A percentile compares a stretch with the other conserved stretches of the same genome.
These are phyloP conservation scores for Dendrocopos noguchii DNA, from an alignment of 2,113 vertebrate species.

Conservation along the genomic window DNA sequence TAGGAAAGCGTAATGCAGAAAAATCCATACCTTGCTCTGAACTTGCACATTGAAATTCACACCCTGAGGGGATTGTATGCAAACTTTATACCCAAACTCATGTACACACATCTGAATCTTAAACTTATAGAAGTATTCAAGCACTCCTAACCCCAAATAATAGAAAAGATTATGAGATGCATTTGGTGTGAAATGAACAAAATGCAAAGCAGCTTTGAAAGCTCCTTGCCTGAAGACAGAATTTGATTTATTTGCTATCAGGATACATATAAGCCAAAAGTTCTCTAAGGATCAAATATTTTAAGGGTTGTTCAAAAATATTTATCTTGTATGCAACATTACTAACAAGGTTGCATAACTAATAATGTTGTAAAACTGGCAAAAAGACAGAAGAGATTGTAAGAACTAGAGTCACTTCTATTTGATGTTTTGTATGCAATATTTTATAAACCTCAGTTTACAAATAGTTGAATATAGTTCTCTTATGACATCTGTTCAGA, in stretches of 20 bases:
- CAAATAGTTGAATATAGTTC: neutral
- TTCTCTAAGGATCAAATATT: slow-evolving; percentile 25
- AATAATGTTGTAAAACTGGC: neutral
- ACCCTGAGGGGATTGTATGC: neutral
- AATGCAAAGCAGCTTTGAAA: slow-evolving; percentile 64
- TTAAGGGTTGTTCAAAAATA: neutral
- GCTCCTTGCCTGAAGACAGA: slow-evolving; percentile 44
- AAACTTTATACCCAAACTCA: slow-evolving; percentile 8
- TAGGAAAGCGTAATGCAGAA: neutral
- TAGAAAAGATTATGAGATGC: slow-evolving; percentile 57
- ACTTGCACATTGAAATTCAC: neutral
- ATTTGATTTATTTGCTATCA: neutral
- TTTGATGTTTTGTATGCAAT: neutral
- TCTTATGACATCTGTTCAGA: neutral
- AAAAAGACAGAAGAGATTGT: neutral
- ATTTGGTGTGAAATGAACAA: slow-evolving; percentile 68
- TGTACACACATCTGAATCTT: slow-evolving; percentile 40
- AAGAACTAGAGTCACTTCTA: neutral
- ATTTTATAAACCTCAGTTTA: neutral
- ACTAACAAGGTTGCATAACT: neutral
- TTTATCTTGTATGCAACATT: neutral
- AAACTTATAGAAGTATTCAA: slow-evolving; percentile 32
- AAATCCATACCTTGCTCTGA: slow-evolving; percentile 8
- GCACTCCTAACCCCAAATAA: slow-evolving; percentile 53
- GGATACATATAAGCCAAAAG: neutral